A percentile compares a stretch with the other conserved stretches of the same genome.
Evolutionary conservation across 2,888 invertebrate genomes (phyloP).

Genomic region (Pantelozetes paolii): DNA sequence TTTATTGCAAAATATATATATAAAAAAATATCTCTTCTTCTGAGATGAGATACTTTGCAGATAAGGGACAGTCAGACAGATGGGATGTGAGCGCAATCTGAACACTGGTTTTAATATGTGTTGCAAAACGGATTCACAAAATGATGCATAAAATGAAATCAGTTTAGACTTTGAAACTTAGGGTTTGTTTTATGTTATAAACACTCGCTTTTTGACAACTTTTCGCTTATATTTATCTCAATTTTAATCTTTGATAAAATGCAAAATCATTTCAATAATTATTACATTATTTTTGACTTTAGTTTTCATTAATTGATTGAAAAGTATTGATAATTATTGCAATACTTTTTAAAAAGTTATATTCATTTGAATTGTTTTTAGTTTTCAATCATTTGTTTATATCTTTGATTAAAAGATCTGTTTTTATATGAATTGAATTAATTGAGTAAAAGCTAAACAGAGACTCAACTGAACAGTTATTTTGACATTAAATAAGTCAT

Average conservation of each 20-base stretch:
- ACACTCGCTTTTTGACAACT: constrained; percentile 12
- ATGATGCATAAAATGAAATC: constrained; percentile 9
- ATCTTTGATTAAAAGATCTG: not conserved
- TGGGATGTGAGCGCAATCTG: not conserved
- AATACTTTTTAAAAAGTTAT: no score
- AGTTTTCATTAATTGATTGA: no score
- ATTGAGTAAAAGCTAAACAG: not conserved
- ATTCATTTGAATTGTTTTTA: no score
- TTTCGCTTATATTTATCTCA: constrained; percentile 3
- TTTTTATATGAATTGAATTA: not conserved
- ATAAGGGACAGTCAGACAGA: constrained; percentile 2
- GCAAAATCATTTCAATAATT: no score
- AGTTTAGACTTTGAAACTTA: not conserved
- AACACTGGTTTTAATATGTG: not conserved
- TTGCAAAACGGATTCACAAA: not conserved
- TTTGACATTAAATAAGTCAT: not conserved
- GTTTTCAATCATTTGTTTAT: not conserved
- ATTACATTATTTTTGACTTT: no score
- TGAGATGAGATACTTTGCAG: constrained; percentile 10
- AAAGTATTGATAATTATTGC: no score
- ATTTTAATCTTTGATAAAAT: no score
- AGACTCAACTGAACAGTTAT: not conserved
- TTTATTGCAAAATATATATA: constrained; percentile 6
- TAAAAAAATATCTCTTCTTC: not conserved
- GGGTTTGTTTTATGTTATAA: not conserved